These are phyloP conservation scores for Gadus macrocephalus DNA, from an alignment of 2,113 vertebrate species.

Conservation along the genomic window DNA sequence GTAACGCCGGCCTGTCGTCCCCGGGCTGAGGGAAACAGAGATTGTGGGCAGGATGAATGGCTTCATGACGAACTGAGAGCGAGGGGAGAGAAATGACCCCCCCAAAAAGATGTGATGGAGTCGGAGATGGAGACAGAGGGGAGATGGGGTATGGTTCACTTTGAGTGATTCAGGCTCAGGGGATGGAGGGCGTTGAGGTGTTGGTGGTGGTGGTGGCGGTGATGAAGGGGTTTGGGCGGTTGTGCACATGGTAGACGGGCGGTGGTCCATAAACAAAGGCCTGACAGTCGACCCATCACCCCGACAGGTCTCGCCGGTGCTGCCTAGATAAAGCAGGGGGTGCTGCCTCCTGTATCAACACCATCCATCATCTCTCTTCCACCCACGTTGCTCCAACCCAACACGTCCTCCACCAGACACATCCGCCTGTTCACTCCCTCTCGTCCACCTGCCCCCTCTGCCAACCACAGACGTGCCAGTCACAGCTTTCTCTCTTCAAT, in stretches of 20 bases:
- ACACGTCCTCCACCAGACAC: constrained; percentile 19
- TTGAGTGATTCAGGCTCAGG: constrained; percentile 59
- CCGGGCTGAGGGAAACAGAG: constrained; percentile 16
- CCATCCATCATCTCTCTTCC: constrained; percentile 76
- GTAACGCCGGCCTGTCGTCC: constrained; percentile 17
- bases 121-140: constrained; percentile 50
- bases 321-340: constrained; percentile 72
- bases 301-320: constrained; percentile 73
- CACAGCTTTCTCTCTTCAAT: neutral
- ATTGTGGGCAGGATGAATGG: constrained; percentile 25
- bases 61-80: neutral
- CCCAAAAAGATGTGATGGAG: constrained; percentile 34
- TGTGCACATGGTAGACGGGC: constrained; percentile 70
- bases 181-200: constrained; percentile 9
- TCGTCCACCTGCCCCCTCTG: constrained; percentile 42
- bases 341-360: constrained; percentile 70
- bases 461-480: constrained; percentile 27
- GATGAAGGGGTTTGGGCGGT: constrained; percentile 7
- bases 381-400: constrained; percentile 23
- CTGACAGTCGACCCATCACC: constrained; percentile 77
- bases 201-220: too few relatives aligned
- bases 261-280: constrained; percentile 74
- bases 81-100: neutral
- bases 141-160: constrained; percentile 43
- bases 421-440: constrained; percentile 39